Conservation (phyloP, 2,888 invertebrate genomes). For the Sthenelais limicola region DNA sequence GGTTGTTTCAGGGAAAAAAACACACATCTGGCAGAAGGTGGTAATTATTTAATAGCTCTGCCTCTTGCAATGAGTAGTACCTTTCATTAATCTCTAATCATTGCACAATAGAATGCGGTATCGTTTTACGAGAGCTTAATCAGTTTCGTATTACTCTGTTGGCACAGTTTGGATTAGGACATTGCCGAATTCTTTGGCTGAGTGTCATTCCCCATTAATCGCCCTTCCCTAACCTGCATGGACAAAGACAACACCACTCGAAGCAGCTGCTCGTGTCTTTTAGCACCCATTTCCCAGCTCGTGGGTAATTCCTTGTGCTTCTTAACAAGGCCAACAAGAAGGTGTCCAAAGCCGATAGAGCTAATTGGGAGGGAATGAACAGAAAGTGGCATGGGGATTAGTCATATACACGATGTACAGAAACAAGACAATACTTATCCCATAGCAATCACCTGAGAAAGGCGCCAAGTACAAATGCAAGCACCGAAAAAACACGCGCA, state of each 20-base stretch:
- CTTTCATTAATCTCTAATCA: conserved; percentile 33
- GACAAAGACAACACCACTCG: too few relatives aligned
- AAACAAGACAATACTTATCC: too few relatives aligned
- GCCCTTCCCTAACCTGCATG: background rate
- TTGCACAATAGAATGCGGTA: conserved; percentile 34
- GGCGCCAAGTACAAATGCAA: too few relatives aligned
- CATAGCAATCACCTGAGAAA: too few relatives aligned
- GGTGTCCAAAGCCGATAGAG: conserved; percentile 31
- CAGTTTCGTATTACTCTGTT: conserved; percentile 21
- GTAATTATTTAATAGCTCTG: conserved; percentile 34
- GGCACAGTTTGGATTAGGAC: background rate
- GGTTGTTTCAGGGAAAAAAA: conserved; percentile 26
- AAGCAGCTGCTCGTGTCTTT: too few relatives aligned
- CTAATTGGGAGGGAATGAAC: conserved; percentile 39
- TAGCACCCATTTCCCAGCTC: background rate
- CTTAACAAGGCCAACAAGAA: conserved; percentile 27
- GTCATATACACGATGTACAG: too few relatives aligned
- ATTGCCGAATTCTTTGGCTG: background rate
- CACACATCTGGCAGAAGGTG: background rate
- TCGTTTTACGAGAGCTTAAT: conserved; percentile 30
- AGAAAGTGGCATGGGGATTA: too few relatives aligned
- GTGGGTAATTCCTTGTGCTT: background rate
- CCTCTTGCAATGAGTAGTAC: conserved; percentile 2
- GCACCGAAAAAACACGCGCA: too few relatives aligned
- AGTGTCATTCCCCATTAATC: background rate